Evolutionary conservation across 2,113 vertebrate species (phyloP).

Genomic region (Tragelaphus imberbis): DNA sequence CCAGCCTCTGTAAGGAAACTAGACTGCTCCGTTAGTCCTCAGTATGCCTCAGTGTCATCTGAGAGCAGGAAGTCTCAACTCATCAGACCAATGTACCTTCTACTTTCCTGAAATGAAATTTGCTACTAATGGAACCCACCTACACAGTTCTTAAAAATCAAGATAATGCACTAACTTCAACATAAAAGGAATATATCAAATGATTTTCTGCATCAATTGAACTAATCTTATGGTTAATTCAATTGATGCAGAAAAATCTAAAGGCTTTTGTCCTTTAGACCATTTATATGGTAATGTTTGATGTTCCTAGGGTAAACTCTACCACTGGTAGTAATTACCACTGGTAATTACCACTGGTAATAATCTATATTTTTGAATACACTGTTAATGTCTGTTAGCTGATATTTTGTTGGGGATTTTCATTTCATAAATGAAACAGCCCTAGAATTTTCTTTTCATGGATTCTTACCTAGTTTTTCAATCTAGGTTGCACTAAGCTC

Average conservation of each 20-base stretch:
- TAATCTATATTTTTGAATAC: not conserved
- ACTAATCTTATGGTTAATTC: not conserved
- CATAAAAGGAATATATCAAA: not conserved
- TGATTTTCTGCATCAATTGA: not conserved
- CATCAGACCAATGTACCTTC: not conserved
- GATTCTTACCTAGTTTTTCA: not conserved
- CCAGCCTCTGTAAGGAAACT: not conserved
- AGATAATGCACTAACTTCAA: not conserved
- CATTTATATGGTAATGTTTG: not conserved
- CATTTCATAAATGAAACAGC: not conserved
- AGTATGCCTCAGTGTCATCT: not conserved
- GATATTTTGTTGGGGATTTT: not conserved
- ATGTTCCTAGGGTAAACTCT: not conserved
- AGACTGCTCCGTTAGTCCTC: not conserved
- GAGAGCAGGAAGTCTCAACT: not conserved
- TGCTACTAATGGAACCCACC: not conserved
- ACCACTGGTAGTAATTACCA: not conserved
- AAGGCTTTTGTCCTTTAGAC: not conserved
- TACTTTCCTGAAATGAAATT: not conserved
- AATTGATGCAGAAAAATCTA: not conserved
- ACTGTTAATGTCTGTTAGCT: not conserved
- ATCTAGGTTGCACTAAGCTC: not conserved
- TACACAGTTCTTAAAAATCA: not conserved
- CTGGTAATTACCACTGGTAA: not conserved
- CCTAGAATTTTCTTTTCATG: not conserved